Percentiles rank a stretch among this genome's conserved stretches.
Conservation (phyloP, 2,888 invertebrate genomes). For the Tetramorium bicarinatum region DNA sequence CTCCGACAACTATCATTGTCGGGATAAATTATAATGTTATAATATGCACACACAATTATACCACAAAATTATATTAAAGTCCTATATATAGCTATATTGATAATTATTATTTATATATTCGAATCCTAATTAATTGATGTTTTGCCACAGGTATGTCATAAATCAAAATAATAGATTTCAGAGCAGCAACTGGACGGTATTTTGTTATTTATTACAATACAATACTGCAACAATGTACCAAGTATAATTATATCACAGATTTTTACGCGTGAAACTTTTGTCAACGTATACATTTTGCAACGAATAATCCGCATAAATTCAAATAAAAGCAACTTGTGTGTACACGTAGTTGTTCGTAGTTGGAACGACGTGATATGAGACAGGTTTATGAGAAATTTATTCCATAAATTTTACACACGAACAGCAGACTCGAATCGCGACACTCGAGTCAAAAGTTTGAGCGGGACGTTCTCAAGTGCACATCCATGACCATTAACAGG, state of each 20-base stretch:
- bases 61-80: slow-evolving; percentile 20
- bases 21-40: slow-evolving; percentile 24
- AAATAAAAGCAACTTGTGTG: slow-evolving; percentile 34
- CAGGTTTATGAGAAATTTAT: slow-evolving; percentile 55
- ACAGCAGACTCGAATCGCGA: slow-evolving; percentile 37
- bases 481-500: slow-evolving; percentile 73
- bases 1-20: slow-evolving; percentile 3
- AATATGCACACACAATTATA: neutral
- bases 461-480: slow-evolving; percentile 64
- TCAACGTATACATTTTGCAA: slow-evolving; percentile 18
- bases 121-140: neutral
- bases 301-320: slow-evolving; percentile 39
- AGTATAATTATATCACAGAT: slow-evolving; percentile 34
- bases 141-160: slow-evolving; percentile 2
- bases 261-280: slow-evolving; percentile 30
- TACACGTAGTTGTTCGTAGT: slow-evolving; percentile 22
- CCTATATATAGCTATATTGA: neutral
- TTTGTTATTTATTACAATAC: slow-evolving; percentile 32
- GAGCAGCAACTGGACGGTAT: neutral
- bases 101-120: slow-evolving; percentile 35
- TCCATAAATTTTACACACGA: slow-evolving; percentile 50
- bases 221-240: slow-evolving; percentile 24
- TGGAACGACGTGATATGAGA: slow-evolving; percentile 37
- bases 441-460: slow-evolving; percentile 65
- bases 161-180: slow-evolving; percentile 27